Conservation (phyloP, 1,140 invertebrate genomes). For the Camponotus vicinus region DNA sequence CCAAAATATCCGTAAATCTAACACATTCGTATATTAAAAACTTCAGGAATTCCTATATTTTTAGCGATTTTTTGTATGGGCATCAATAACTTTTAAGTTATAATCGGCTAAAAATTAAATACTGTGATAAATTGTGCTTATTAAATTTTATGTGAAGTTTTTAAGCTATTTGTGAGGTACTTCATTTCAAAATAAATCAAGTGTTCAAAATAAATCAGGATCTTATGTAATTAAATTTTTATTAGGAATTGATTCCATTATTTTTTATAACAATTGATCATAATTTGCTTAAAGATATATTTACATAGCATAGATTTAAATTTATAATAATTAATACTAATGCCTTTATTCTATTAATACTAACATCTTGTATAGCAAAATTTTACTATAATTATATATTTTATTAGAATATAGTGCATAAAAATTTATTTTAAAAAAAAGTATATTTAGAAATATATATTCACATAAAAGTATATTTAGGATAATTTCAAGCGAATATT, state of each 20-base stretch:
- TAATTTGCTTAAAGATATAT: background rate
- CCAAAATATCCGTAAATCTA: slow-evolving; percentile 53
- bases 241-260: background rate
- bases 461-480: slow-evolving; percentile 8
- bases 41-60: slow-evolving; percentile 46
- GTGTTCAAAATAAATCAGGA: background rate
- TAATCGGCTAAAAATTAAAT: background rate
- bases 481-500: background rate
- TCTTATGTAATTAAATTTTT: background rate
- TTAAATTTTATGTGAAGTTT: background rate
- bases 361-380: background rate
- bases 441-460: background rate
- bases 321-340: background rate
- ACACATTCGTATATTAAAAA: slow-evolving; percentile 47
- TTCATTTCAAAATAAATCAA: background rate
- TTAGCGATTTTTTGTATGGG: background rate
- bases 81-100: background rate
- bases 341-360: too few relatives aligned
- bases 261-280: background rate
- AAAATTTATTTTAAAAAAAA: too few relatives aligned
- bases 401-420: background rate
- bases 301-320: background rate
- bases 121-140: slow-evolving; percentile 10
- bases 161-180: background rate
- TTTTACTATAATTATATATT: slow-evolving; percentile 1